A percentile compares a stretch with the other conserved stretches of the same genome.
These are phyloP conservation scores for Onychostruthus taczanowskii DNA, from an alignment of 2,113 vertebrate genomes.

Conservation along the genomic window DNA sequence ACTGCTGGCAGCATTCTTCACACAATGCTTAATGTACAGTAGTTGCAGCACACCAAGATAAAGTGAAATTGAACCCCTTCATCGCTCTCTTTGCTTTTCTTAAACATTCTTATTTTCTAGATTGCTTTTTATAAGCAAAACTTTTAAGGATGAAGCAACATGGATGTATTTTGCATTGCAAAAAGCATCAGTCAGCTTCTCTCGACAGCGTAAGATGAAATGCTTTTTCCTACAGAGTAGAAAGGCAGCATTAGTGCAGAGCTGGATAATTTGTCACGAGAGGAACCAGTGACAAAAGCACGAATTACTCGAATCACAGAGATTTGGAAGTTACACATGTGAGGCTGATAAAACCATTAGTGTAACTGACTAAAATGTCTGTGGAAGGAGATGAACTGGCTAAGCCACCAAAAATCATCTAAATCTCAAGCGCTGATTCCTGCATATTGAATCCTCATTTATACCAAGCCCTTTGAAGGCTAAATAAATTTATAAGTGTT, in stretches of 20 bases:
- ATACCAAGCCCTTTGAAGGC: neutral
- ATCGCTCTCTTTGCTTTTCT: neutral
- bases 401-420: neutral
- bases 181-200: neutral
- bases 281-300: neutral
- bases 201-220: neutral
- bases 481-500: neutral
- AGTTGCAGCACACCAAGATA: rapidly evolving
- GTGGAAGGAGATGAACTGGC: neutral
- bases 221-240: neutral
- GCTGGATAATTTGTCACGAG: neutral
- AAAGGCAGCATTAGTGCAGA: neutral
- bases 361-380: neutral
- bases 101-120: neutral
- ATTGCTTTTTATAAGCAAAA: neutral
- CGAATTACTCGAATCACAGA: neutral
- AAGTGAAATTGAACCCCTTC: neutral
- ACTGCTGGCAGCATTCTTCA: neutral
- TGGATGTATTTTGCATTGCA: neutral
- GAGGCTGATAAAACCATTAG: neutral
- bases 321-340: neutral
- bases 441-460: neutral
- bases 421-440: neutral
- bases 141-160: neutral
- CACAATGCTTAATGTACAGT: neutral